Evolutionary conservation across 2,113 vertebrate species (phyloP).

Genomic region (Callospermophilus lateralis): DNA sequence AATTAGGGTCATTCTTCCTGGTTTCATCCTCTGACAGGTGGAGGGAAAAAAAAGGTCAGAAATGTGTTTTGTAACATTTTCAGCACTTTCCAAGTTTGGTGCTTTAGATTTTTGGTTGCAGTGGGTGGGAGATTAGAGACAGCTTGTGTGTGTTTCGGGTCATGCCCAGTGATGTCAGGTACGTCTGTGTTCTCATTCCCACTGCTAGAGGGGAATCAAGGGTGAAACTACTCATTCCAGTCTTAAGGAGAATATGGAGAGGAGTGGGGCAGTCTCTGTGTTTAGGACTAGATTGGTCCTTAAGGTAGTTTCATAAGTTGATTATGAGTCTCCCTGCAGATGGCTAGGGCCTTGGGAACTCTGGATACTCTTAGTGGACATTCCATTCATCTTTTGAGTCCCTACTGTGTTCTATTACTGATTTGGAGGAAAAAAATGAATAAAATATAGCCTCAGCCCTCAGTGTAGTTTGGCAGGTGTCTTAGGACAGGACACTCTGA

Average conservation of each 20-base stretch:
- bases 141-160: not conserved
- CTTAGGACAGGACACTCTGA: not conserved
- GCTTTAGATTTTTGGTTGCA: not conserved
- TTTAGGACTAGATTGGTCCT: not conserved
- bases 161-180: not conserved
- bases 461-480: not conserved
- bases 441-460: not conserved
- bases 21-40: not conserved
- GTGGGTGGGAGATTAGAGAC: not conserved
- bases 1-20: not conserved
- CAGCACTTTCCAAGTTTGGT: not conserved
- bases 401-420: not conserved
- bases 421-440: conserved; percentile 32
- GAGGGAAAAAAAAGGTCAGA: conserved; percentile 6
- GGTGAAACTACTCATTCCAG: not conserved
- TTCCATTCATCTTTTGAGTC: not conserved
- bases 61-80: not conserved
- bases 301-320: not conserved
- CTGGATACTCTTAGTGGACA: not conserved
- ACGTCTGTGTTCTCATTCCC: not conserved
- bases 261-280: not conserved
- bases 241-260: not conserved
- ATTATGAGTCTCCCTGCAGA: not conserved
- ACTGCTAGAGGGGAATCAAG: not conserved
- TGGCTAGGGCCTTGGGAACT: not conserved